Percentiles rank a stretch among this genome's conserved stretches.
Conservation (phyloP, 2,888 invertebrate genomes). For the Alitta virens region DNA sequence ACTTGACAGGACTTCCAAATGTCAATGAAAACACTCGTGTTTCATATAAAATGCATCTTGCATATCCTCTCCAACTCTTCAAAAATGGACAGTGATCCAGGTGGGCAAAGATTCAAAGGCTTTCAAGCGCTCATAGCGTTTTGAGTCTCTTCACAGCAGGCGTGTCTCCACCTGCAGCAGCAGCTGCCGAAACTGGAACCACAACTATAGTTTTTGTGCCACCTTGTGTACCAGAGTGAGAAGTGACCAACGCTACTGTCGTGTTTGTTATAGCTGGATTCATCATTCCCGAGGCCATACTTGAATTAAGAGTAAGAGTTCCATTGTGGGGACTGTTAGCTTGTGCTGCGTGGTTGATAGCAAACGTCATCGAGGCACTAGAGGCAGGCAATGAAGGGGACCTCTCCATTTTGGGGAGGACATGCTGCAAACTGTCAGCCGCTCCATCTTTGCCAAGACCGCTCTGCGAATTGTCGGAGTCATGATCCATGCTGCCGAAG, state of each 20-base stretch:
- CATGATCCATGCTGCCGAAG: conserved; percentile 17
- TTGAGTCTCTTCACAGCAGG: conserved; percentile 20
- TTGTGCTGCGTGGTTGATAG: neutral
- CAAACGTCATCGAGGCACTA: conserved; percentile 5
- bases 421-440: neutral
- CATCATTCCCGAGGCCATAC: neutral
- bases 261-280: conserved; percentile 4
- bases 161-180: conserved; percentile 16
- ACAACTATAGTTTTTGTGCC: conserved; percentile 28
- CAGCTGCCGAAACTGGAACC: conserved; percentile 25
- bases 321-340: neutral
- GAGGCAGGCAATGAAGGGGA: conserved; percentile 4
- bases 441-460: neutral
- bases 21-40: neutral
- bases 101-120: too few species aligned
- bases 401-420: neutral
- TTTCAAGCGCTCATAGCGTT: conserved; percentile 1
- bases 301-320: neutral
- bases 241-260: conserved; percentile 15
- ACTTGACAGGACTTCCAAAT: neutral
- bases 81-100: too few species aligned
- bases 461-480: neutral
- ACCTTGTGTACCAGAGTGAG: conserved; percentile 3
- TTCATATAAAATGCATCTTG: neutral
- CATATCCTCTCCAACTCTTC: too few species aligned